Conservation (phyloP, 2,888 invertebrate species). For the Baccha elongata region DNA sequence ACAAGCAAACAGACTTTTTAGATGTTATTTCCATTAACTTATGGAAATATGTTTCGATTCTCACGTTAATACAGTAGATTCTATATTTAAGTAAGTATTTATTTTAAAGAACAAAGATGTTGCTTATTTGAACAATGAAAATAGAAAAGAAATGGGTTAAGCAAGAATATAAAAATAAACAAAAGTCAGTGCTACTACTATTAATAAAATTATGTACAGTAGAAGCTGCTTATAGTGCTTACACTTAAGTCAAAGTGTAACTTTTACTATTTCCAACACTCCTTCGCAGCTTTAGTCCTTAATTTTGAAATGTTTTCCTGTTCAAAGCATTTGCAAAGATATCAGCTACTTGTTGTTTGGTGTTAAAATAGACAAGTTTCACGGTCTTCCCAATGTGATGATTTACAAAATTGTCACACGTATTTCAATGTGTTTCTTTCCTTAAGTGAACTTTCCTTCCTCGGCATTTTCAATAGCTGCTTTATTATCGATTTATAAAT, state of each 20-base stretch:
- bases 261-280: neutral
- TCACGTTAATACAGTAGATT: too few species aligned
- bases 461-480: neutral
- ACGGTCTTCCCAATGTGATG: neutral
- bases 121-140: too few species aligned
- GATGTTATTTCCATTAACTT: too few species aligned
- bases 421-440: neutral
- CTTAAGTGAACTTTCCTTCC: neutral
- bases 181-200: neutral
- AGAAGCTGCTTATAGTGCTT: neutral
- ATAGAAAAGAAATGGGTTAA: too few species aligned
- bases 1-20: too few species aligned
- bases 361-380: neutral
- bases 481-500: neutral
- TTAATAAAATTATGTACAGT: neutral
- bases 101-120: too few species aligned
- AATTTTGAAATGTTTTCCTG: constrained; percentile 1
- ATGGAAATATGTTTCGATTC: too few species aligned
- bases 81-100: too few species aligned
- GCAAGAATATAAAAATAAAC: neutral
- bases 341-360: neutral
- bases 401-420: neutral
- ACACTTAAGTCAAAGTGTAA: neutral
- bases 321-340: neutral
- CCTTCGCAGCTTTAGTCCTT: neutral